A percentile compares a stretch with the other conserved stretches of the same genome.
These are phyloP conservation scores for Rhinichthys osculus DNA, from an alignment of 2,797 vertebrate genomes.

Conservation along the genomic window DNA sequence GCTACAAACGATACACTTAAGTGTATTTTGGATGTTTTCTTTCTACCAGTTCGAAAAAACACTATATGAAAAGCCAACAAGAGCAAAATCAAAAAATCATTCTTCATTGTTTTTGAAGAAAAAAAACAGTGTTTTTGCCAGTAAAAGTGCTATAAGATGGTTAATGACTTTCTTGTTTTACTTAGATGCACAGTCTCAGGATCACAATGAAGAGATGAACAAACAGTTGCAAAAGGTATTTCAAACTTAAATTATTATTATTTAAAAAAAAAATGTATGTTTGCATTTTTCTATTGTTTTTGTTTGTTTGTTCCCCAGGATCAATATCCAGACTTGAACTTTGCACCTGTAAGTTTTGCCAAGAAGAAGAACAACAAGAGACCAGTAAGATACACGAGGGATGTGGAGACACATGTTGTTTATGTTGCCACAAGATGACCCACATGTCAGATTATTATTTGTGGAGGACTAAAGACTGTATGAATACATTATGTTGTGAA, in stretches of 20 bases:
- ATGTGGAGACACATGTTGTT: conserved; percentile 46
- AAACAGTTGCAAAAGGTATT: conserved; percentile 1
- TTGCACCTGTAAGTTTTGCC: conserved; percentile 52
- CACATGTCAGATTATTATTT: too few relatives aligned
- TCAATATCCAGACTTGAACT: conserved; percentile 40
- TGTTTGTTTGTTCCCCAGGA: background rate
- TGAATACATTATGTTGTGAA: too few relatives aligned
- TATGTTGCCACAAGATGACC: conserved; percentile 61
- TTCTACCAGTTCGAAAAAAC: too few relatives aligned
- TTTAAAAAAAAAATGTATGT: background rate
- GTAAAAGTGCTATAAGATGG: too few relatives aligned
- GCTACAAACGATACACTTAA: too few relatives aligned
- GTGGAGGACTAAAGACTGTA: too few relatives aligned
- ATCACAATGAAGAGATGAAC: background rate
- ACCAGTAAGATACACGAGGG: background rate
- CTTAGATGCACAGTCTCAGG: background rate
- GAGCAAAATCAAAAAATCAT: too few relatives aligned
- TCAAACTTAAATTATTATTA: background rate
- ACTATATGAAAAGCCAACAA: too few relatives aligned
- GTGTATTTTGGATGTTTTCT: too few relatives aligned
- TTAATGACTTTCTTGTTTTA: background rate
- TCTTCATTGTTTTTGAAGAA: too few relatives aligned
- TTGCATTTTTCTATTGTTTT: background rate
- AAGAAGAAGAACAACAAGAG: conserved; percentile 11
- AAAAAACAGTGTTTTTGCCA: too few relatives aligned